Conservation (phyloP, 2,113 vertebrate genomes). For the Morone saxatilis region DNA sequence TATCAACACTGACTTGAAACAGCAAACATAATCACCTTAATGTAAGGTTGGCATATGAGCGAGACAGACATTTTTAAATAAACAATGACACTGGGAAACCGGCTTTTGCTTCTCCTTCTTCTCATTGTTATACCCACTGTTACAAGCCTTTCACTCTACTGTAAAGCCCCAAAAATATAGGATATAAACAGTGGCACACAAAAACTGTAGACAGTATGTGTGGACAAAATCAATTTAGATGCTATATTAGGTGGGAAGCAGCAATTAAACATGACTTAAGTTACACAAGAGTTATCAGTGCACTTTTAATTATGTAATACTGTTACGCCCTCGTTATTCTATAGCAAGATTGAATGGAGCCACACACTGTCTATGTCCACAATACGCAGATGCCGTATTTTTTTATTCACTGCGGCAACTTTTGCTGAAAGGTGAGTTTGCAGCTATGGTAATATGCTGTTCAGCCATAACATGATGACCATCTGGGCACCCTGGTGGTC, state of each 20-base stretch:
- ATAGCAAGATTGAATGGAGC: not conserved
- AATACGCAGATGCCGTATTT: not conserved
- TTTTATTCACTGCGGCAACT: not conserved
- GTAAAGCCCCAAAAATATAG: not conserved
- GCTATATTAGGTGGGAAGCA: not conserved
- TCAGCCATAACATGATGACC: no score
- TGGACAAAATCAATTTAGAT: not conserved
- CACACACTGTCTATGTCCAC: not conserved
- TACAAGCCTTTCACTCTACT: not conserved
- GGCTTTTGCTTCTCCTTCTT: not conserved
- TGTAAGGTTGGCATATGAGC: no score
- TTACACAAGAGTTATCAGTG: not conserved
- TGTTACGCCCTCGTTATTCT: not conserved
- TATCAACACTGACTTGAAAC: not conserved
- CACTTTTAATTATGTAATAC: not conserved
- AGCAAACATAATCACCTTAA: not conserved
- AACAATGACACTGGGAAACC: not conserved
- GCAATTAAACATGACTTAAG: not conserved
- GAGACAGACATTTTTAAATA: not conserved
- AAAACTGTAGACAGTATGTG: not conserved
- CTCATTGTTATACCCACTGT: not conserved
- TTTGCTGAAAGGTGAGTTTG: not conserved
- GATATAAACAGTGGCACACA: not conserved
- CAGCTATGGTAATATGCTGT: not conserved
- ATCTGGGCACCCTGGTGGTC: no score